Conservation (phyloP, 2,113 vertebrate genomes). For the Tetrax tetrax region DNA sequence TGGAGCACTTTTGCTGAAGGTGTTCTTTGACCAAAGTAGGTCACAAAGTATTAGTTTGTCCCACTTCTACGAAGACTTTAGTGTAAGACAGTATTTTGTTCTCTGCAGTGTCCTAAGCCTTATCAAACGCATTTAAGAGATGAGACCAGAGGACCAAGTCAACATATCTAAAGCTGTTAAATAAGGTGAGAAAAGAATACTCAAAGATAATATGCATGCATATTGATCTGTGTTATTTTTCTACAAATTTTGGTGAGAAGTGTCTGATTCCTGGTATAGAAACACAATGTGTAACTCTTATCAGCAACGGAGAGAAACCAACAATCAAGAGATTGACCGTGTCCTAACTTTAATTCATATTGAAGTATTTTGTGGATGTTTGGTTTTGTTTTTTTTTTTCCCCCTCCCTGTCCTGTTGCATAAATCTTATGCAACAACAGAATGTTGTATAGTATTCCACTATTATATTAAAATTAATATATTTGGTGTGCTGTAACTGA, state of each 20-base stretch:
- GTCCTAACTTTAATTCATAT: neutral
- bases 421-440: neutral
- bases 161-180: neutral
- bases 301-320: neutral
- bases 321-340: neutral
- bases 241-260: neutral
- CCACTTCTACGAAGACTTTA: neutral
- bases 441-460: neutral
- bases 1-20: neutral
- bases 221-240: neutral
- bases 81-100: neutral
- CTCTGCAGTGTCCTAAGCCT: neutral
- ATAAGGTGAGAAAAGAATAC: neutral
- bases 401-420: neutral
- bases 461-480: neutral
- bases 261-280: neutral
- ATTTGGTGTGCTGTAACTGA: neutral
- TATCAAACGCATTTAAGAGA: neutral
- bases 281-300: neutral
- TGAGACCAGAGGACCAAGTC: neutral
- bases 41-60: neutral
- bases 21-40: neutral
- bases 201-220: neutral
- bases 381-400: neutral
- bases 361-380: neutral